Base-by-base conservation (phyloP, 2,888 invertebrate genomes). In the Conops quadrifasciatus region DNA sequence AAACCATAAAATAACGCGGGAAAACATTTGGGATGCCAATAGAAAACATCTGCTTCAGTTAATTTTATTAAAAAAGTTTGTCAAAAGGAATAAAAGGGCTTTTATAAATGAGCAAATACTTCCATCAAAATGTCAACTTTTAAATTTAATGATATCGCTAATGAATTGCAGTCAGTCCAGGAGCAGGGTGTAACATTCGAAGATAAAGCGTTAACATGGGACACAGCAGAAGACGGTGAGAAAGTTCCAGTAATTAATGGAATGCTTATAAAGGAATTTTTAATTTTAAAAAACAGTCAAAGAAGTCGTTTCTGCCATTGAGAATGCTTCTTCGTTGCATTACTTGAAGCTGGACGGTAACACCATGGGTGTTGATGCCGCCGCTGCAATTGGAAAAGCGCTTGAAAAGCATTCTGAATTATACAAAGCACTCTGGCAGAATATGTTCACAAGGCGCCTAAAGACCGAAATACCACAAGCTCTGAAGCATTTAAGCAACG, bases 381-480 rank as follows among this genome's bases (percentile, higher is more conserved):
- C 97, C 0, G 89, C 92, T 81, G 94, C 90, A 1, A 93, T 98
- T 70, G 94, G 93, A 0, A 90, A 92, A 80, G 92, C 94, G 0
- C 85, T 98, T 58, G 91, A 92, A 77, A 88, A 87, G 21, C 94
- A 94, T 78, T 92, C 93, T 0, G 92, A 94, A 81, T 89, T 95
- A 74, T 88, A 92, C 75, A 90, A 92, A 81, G 97, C 97, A 0
- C 85, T 94, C 69, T 98, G 97, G 94, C 96, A 96, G 73, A 98
- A 99, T 81, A 92, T 99, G 90, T 99, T 99, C 83, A 98, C 98
- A 0, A 95, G 98, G 0, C 88, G 99, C 64, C 90, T 96, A 87
- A 98, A 97, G 85, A 90, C 93, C 0, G 98, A 99, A 88, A 98
- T 99, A 81, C 98, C 98, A 0, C 89, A 91, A 53, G 96, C 98